Base-by-base conservation (phyloP, 37 sponge, comb jelly and placozoan genomes). In the Cladorhizidae sp. region DNA sequence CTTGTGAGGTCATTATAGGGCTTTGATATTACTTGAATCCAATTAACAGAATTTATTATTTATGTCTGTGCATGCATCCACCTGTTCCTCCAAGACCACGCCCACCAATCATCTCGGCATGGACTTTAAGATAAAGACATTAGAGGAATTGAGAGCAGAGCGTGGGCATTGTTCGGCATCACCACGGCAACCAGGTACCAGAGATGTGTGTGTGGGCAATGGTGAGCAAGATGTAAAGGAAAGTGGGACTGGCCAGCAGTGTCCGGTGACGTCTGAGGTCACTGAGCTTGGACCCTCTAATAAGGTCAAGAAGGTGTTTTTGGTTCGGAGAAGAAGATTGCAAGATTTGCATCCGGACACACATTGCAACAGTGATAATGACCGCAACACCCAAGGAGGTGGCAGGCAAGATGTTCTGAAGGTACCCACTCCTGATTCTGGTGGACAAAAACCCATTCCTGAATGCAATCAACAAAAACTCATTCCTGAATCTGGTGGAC, bases 61-160 rank as follows among this genome's bases (percentile, higher is more conserved):
- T n/a, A n/a, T n/a, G n/a, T n/a, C n/a, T n/a, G n/a, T n/a, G n/a
- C n/a, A n/a, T n/a, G n/a, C n/a, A n/a, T n/a, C n/a, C n/a, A n/a
- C n/a, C n/a, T n/a, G n/a, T n/a, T n/a, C n/a, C 38, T 2, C 0
- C 3, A 36, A 36, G 32, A 20, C 21, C 68, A 32, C 20, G 5
- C 2, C 7, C 6, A 67, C 31, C 38, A 35, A 18, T 6, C 32
- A 3, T 28, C 25, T 29, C 15, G 15, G 0, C 31, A 14, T 72
- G 42, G 74, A 64, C 51, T 78, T 89, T 59, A 74, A 45, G 14
- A 76, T 89, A 2, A 89, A 89, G 68, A 75, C 85, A 17, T 76
- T 89, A 62, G 85, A 89, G 37, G 81, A 89, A 76, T 79, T 89
- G 20, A 65, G 59, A 70, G 72, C 70, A 33, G 90, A 84, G 63